Conservation (phyloP, 2,888 invertebrate genomes). For the Panorpa germanica region DNA sequence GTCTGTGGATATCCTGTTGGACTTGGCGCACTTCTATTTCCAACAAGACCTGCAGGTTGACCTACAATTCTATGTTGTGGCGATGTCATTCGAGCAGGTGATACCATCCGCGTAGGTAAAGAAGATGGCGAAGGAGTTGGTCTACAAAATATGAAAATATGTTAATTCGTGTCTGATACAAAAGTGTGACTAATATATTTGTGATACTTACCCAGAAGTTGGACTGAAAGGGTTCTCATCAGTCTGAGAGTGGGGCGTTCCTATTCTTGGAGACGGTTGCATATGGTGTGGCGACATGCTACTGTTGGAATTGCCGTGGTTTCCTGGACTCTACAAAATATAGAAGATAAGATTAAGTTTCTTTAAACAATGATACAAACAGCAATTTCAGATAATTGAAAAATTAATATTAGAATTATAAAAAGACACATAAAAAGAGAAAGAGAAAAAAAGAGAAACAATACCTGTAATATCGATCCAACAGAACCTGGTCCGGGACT, state of each 20-base stretch:
- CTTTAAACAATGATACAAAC: no score
- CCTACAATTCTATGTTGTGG: slow-evolving; percentile 29
- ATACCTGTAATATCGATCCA: slow-evolving; percentile 11
- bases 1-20: no score
- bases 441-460: no score
- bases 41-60: slow-evolving; percentile 10
- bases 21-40: no score
- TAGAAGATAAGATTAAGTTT: no score
- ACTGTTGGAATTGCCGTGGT: slow-evolving; percentile 20
- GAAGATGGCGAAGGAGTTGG: slow-evolving; percentile 28
- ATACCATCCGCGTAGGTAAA: slow-evolving; percentile 24
- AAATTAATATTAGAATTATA: no score
- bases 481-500: slow-evolving; percentile 22
- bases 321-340: slow-evolving; percentile 30
- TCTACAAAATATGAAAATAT: no score
- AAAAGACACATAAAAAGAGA: no score
- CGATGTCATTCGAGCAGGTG: slow-evolving; percentile 32
- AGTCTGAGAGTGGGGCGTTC: slow-evolving; percentile 39
- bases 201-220: slow-evolving; percentile 8
- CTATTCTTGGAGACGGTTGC: slow-evolving; percentile 37
- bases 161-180: no score
- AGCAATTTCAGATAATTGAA: no score
- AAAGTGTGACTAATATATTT: slow-evolving; percentile 8
- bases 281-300: slow-evolving; percentile 33
- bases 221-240: slow-evolving; percentile 38